phyloP scores from a whole-genome alignment of 2,113 vertebrate species.

The Leptocoma aspasia region DNA sequence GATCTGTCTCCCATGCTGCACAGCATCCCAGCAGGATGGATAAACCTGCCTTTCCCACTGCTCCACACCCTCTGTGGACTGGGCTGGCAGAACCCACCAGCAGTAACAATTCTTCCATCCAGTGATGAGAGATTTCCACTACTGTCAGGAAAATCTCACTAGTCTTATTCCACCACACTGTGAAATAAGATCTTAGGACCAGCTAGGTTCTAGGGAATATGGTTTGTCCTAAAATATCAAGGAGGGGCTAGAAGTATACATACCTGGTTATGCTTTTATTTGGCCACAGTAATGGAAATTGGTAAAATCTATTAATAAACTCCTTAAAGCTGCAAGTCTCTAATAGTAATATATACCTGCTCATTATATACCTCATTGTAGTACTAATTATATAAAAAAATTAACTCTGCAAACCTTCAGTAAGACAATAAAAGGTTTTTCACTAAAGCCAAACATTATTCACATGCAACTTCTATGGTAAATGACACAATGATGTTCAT shows the following conservation, averaged over 20 bases:
- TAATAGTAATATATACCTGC: neutral
- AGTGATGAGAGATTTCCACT: fast-evolving
- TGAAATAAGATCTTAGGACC: neutral
- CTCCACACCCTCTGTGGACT: neutral
- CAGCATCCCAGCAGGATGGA: neutral
- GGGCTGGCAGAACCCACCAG: neutral
- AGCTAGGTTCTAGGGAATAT: neutral
- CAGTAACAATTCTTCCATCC: neutral
- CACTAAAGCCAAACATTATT: neutral
- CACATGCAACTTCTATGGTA: neutral
- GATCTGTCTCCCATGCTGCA: neutral
- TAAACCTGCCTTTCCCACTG: fast-evolving
- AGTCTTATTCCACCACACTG: neutral
- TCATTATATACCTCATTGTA: neutral
- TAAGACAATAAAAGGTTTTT: neutral
- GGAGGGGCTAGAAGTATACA: neutral
- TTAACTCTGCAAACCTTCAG: neutral
- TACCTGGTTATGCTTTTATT: neutral
- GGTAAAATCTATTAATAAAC: neutral
- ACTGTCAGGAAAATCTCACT: neutral
- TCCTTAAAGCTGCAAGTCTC: neutral
- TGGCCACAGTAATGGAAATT: neutral
- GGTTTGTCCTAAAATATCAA: neutral
- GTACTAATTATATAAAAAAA: neutral
- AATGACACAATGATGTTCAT: neutral